Evolutionary conservation across 1,140 invertebrate genomes (phyloP), one percentile per base, ranked within the genome.

Genomic region (Drosophila ironensis): DNA sequence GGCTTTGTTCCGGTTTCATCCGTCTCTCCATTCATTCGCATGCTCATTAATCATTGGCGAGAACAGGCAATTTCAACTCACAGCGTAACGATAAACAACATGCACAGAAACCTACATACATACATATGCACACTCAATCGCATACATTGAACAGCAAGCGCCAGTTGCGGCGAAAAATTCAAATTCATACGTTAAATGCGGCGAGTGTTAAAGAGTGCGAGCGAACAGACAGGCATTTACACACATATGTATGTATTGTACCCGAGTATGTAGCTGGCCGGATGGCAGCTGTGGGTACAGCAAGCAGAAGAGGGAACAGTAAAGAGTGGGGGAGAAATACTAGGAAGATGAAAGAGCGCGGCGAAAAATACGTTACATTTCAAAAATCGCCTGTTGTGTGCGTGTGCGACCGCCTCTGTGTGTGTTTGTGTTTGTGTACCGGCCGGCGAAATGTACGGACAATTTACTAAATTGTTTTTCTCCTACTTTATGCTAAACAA

Each of bases 321-420:
- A 17, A 27, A 44, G 74, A 50, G 50, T 47, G 22, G 16, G 27
- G 74, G 41, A 64, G 53, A 73, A 78, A 78, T 78, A 78, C 74
- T 70, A 71, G 75, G 75, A 66, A 78, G n/a, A n/a, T n/a, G n/a
- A n/a, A 70, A 78, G 51, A 46, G 52, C 68, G 74, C 77, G 68
- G 48, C 47, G 53, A 74, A 80, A 37, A 66, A 74, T 59, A 78
- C 80, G 78, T 84, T 84, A 84, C 74, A 64, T 68, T 84, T 72
- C 37, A 74, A 81, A 74, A 51, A 56, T 53, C 56, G 60, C 22
- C 44, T 56, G 53, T 25, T 8, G 12, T 35, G 22, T 41, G 20
- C 40, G 37, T 46, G 17, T 30, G 30, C 35, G 17, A 28, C 42
- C 11, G 22, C 28, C 14, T 38, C 27, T 27, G 25, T 16, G 7